phyloP scores from a whole-genome alignment of 92 coral and sea anemone genomes.

The Heliopora coerulea region DNA sequence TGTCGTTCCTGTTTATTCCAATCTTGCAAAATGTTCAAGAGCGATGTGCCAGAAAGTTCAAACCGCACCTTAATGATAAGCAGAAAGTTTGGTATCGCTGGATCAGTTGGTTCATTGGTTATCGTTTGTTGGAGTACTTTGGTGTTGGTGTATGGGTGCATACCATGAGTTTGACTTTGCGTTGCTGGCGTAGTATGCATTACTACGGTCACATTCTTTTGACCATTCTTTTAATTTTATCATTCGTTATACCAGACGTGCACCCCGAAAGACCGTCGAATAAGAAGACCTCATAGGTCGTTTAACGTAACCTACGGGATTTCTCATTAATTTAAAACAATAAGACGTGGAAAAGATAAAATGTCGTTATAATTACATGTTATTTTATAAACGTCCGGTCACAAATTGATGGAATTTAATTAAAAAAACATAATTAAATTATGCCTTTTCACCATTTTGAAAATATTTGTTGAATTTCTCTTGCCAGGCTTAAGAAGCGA shows the following conservation, averaged over 20 bases:
- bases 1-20: conserved; percentile 87
- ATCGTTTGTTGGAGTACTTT: conserved; percentile 38
- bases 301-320: too few species aligned
- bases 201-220: conserved; percentile 36
- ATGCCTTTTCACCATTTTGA: too few species aligned
- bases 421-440: too few species aligned
- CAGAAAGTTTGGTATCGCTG: conserved; percentile 49
- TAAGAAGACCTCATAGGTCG: conserved; percentile 23
- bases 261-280: conserved; percentile 9
- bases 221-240: background rate
- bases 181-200: conserved; percentile 38
- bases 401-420: too few species aligned
- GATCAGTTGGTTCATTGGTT: conserved; percentile 44
- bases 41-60: conserved; percentile 78
- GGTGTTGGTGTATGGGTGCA: conserved; percentile 44
- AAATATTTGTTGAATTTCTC: too few species aligned
- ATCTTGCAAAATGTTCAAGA: conserved; percentile 69
- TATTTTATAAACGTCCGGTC: too few species aligned
- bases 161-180: conserved; percentile 6
- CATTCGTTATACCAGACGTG: conserved; percentile 26
- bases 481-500: too few species aligned
- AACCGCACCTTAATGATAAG: conserved; percentile 66
- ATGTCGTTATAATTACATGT: too few species aligned
- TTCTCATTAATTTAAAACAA: too few species aligned
- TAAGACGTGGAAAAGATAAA: too few species aligned